Evolutionary conservation across 2,113 vertebrate genomes (phyloP).

Genomic region (rabbit (Oryctolagus cuniculus)): mOryCun1.1 NC_091432.1:85151501-85152000

Average conservation of each 20-base stretch:
- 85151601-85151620: neutral
- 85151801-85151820: neutral
- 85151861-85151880: neutral
- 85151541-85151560: neutral
- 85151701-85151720: neutral
- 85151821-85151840: neutral
- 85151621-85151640: neutral
- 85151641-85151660: neutral
- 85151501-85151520: neutral
- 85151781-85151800: neutral
- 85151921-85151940: neutral
- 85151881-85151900: neutral
- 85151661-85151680: neutral
- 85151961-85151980: neutral
- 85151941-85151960: neutral
- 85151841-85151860: neutral
- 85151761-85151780: neutral
- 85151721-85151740: neutral
- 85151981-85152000: neutral
- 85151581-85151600: neutral
- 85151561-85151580: neutral
- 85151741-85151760: neutral
- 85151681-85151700: neutral
- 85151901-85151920: neutral
- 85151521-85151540: neutral